phyloP scores from a whole-genome alignment of 2,888 invertebrate species.

The Campoletis raptor region DNA sequence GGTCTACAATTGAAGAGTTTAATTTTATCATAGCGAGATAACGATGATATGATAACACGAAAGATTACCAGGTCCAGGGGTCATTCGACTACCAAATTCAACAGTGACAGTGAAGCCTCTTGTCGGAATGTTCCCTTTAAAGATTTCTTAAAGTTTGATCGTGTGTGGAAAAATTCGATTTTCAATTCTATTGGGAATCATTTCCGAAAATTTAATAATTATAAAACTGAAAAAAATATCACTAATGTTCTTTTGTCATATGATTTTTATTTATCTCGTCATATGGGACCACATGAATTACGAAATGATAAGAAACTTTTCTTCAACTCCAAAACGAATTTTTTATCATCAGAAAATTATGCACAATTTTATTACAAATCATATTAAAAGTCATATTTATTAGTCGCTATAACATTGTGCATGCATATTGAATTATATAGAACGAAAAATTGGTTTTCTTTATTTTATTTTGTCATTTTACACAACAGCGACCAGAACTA shows the following conservation, averaged over 20 bases:
- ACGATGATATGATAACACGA: not conserved
- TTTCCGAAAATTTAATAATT: not conserved
- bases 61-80: slow-evolving; percentile 6
- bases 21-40: slow-evolving; percentile 41
- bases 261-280: not conserved
- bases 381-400: not conserved
- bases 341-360: not conserved
- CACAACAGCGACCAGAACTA: slow-evolving; percentile 42
- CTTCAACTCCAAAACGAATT: not conserved
- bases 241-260: not conserved
- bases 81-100: slow-evolving; percentile 11
- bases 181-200: not conserved
- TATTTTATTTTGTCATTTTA: slow-evolving; percentile 24
- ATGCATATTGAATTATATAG: not conserved
- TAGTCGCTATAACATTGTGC: not conserved
- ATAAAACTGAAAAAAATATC: not conserved
- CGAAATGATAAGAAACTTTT: too few relatives aligned
- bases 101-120: not conserved
- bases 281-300: too few relatives aligned
- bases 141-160: not conserved
- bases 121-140: not conserved
- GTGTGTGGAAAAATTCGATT: not conserved
- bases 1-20: slow-evolving; percentile 6
- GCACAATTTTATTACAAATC: not conserved
- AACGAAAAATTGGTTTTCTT: not conserved